A percentile compares a stretch with the other conserved stretches of the same genome.
These are phyloP conservation scores for Emys orbicularis DNA, from an alignment of 2,797 vertebrate genomes.

Conservation along the genomic window DNA sequence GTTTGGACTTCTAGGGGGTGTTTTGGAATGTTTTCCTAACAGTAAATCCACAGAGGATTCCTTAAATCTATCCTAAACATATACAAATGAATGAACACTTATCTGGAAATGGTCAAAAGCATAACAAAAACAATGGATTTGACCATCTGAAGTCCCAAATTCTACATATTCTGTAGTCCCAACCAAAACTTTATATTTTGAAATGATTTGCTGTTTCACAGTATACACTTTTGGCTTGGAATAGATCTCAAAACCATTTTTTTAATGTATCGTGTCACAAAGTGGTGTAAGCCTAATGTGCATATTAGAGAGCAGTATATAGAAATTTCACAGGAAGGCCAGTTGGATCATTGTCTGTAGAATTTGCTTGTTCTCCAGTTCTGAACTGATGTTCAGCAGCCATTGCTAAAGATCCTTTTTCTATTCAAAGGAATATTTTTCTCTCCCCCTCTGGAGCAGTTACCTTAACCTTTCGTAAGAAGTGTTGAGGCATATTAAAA, in stretches of 20 bases:
- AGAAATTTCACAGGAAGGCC: not conserved
- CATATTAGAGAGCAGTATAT: not conserved
- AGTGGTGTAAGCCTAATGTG: not conserved
- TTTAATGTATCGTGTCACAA: not conserved
- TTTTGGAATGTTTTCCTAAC: constrained; percentile 14
- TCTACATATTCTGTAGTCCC: not conserved
- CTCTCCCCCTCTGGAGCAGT: not conserved
- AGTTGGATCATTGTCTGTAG: not conserved
- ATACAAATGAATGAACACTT: not conserved
- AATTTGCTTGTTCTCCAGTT: not conserved
- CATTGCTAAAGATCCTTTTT: not conserved
- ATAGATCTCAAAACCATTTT: not conserved
- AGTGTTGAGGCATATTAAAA: not conserved
- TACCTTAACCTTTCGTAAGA: not conserved
- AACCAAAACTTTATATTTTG: no score
- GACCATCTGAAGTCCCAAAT: not conserved
- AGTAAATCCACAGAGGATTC: not conserved
- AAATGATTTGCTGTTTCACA: not conserved
- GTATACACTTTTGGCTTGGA: not conserved
- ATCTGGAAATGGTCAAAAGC: not conserved
- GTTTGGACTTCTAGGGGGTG: not conserved
- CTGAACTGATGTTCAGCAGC: not conserved
- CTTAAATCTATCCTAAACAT: not conserved
- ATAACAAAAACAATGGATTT: not conserved
- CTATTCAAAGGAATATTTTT: not conserved